Evolutionary conservation across 2,113 vertebrate genomes (phyloP).

Genomic region (Turnix velox): DNA sequence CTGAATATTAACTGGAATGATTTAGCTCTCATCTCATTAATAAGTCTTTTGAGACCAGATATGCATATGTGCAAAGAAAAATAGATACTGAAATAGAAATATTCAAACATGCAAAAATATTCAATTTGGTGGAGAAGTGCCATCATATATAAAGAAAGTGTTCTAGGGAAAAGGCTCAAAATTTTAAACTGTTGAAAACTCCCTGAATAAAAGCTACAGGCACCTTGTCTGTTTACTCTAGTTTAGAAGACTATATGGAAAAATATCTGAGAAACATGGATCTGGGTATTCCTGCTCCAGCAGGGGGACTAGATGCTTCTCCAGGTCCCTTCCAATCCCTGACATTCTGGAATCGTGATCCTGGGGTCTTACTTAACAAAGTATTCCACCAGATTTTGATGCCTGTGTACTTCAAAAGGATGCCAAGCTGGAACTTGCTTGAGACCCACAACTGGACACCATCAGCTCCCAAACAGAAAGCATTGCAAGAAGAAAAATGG

Average conservation of each 20-base stretch:
- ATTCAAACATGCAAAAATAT: background rate
- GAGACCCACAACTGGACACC: background rate
- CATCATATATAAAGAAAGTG: background rate
- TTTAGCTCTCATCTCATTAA: background rate
- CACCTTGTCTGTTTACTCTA: background rate
- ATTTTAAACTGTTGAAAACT: background rate
- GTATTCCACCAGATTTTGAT: background rate
- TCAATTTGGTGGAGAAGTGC: background rate
- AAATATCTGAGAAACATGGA: background rate
- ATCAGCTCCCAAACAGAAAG: background rate
- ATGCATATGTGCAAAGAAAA: background rate
- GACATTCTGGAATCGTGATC: too few species aligned
- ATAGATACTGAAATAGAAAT: background rate
- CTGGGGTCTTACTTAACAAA: background rate
- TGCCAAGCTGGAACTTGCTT: background rate
- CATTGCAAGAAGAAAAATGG: background rate
- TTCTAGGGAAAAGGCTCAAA: background rate
- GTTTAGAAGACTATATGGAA: background rate
- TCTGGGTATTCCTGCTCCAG: too few species aligned
- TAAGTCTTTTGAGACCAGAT: background rate
- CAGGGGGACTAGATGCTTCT: too few species aligned
- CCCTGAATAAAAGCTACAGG: background rate
- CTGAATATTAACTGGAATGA: background rate
- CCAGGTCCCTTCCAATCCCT: too few species aligned
- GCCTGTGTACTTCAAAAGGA: background rate